Evolutionary conservation across 2,888 invertebrate genomes (phyloP).

Genomic region (Nomada fabriciana): DNA sequence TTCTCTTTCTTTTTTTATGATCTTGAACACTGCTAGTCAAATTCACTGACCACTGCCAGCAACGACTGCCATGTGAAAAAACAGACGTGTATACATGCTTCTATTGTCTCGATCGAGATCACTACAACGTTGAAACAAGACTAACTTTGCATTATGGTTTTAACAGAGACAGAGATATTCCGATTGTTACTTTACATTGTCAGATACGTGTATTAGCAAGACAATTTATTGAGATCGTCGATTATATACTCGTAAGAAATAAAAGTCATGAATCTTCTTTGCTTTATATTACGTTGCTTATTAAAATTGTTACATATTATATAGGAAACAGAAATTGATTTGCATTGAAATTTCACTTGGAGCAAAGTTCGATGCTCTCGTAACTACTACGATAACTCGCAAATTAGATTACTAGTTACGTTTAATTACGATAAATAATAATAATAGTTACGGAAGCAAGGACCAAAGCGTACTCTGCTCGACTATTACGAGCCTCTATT

Average conservation of each 20-base stretch:
- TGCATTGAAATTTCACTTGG: too few species aligned
- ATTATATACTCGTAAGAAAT: too few species aligned
- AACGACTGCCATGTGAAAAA: constrained; percentile 50
- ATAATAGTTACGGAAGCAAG: neutral
- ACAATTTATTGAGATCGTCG: too few species aligned
- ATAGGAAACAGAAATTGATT: too few species aligned
- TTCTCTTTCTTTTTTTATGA: neutral
- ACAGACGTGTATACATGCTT: constrained; percentile 21
- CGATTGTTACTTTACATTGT: too few species aligned
- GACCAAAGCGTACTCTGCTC: neutral
- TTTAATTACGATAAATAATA: neutral
- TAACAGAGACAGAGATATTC: constrained; percentile 4
- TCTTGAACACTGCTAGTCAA: constrained; percentile 59
- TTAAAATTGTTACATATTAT: too few species aligned
- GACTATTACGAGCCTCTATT: constrained; percentile 48
- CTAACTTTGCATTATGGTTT: neutral
- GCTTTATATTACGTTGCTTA: too few species aligned
- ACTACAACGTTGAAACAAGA: neutral
- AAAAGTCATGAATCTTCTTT: too few species aligned
- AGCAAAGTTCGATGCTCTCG: too few species aligned
- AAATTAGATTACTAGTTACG: too few species aligned
- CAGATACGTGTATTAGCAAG: too few species aligned
- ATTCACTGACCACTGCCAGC: constrained; percentile 52
- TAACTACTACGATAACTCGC: too few species aligned
- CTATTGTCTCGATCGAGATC: constrained; percentile 8